Evolutionary conservation across 2,113 vertebrate species (phyloP), one percentile per base, ranked within the genome.

Genomic region (Hippocampus zosterae): DNA sequence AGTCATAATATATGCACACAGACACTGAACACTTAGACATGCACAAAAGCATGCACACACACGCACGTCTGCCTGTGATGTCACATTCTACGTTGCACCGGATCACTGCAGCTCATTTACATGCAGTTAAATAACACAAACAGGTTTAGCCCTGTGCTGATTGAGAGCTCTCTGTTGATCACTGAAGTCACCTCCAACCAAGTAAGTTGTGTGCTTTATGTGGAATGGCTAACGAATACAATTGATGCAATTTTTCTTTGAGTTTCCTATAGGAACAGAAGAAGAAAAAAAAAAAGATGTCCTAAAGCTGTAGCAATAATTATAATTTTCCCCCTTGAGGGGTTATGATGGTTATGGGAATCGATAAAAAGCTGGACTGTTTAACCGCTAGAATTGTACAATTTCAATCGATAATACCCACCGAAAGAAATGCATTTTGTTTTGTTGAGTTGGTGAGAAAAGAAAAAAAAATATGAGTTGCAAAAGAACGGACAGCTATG

Each of bases 101-200:
- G 18, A 50, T 57, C 25, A 5, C 23, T 16, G 25, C 12, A 12
- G 11, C 4, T 46, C 1, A 62, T 68, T 52, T 67, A 5, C 40
- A 6, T 64, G 42, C 19, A 23, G 3, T 69, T 81, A 84, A 82
- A 86, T 72, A 65, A 52, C 19, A 13, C 29, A 66, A 80, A 81
- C 87, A 53, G 70, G 82, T 84, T 84, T 6, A 19, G 70, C 2
- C 33, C 66, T 27, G 41, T 27, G 1, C 0, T 25, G 48, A 69
- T 21, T 74, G 19, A n/a, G 0, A 59, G 41, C 1, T 41, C 7
- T 33, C 53, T 16, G 1, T 5, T 40, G 19, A 2, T 42, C 42
- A 3, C 29, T 69, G 57, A 52, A 67, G 44, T 6, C 19, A 18
- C 21, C 73, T 40, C 52, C 19, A 8, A 46, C 33, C 52, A 40